Base-by-base conservation (phyloP, 1,140 invertebrate genomes). In the Scaptomyza pallida region DNA sequence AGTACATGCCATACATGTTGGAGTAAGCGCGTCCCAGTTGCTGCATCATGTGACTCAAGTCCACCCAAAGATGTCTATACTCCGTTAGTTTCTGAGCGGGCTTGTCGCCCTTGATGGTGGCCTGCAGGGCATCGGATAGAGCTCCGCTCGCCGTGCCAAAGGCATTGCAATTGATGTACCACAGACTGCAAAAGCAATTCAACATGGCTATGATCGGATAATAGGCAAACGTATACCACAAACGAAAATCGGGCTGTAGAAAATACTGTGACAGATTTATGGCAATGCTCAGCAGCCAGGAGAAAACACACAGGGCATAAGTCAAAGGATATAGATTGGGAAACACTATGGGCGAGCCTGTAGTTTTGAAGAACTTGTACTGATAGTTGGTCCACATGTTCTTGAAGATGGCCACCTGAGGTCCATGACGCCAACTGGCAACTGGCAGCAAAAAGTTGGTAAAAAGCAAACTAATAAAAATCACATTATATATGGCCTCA, bases 301-400 rank as follows among this genome's bases (percentile, higher is more conserved):
- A 94, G 73, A 94, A 92, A 12, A 94, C 86, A 72, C 94, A 95
- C 0, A 94, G 86, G 2, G 90, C 91, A 92, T 93, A 94, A 1
- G 94, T 94, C 8, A 94, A 89, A 5, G 91, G 86, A 52, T 93
- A 93, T 0, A 95, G 89, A 52, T 94, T 94, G 1, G 93, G 93
- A 78, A 95, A 95, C 9, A 94, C 92, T 10, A 95, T 93, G 0
- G 93, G 92, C 0, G 92, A 93, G 3, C 94, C 94, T 0, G 94
- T 95, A 8, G 94, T 93, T 83, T 93, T 93, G 40, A 93, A 92
- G 75, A 94, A 95, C 83, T 94, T 94, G 17, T 94, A 89, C 90
- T 95, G 94, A 89, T 94, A 95, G 89, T 94, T 93, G 2, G 94
- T 95, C 94, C 94, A 95, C 94, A 95, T 95, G 74, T 95, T 94